These are phyloP conservation scores for Sarcophaga peregrina DNA, from an alignment of 1,140 invertebrate species.

Conservation along the genomic window DNA sequence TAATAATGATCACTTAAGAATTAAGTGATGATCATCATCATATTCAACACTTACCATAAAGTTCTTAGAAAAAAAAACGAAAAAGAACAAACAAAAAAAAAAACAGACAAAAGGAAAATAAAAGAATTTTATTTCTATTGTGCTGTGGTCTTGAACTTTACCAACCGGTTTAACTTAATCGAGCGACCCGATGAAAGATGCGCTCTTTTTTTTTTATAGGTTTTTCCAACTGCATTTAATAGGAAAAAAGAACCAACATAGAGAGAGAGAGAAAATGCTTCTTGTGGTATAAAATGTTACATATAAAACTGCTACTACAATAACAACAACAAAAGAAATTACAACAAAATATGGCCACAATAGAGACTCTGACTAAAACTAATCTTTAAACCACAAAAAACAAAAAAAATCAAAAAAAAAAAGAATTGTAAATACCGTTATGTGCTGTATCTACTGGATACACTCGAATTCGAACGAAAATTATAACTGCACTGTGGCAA, in stretches of 20 bases:
- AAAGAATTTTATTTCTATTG: background rate
- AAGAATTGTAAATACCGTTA: background rate
- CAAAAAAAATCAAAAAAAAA: background rate
- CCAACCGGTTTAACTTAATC: conserved; percentile 13
- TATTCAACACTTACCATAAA: background rate
- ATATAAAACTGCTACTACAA: background rate
- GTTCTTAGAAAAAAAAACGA: background rate
- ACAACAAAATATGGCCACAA: background rate
- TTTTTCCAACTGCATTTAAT: background rate
- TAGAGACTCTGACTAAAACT: background rate
- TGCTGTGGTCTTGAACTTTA: background rate
- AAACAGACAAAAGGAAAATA: too few species aligned
- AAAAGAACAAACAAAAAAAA: too few species aligned
- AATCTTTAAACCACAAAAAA: conserved; percentile 17
- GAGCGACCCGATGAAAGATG: conserved; percentile 16
- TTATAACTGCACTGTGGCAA: too few species aligned
- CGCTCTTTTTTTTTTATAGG: background rate
- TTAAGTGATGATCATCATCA: background rate
- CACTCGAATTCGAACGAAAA: background rate
- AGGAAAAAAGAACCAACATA: too few species aligned
- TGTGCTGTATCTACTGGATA: conserved; percentile 8
- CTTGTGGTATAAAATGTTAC: too few species aligned
- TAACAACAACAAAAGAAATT: background rate
- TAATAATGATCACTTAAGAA: background rate
- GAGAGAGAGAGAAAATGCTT: too few species aligned